phyloP scores from a whole-genome alignment of 2,113 vertebrate genomes.

The Pseudonaja textilis region DNA sequence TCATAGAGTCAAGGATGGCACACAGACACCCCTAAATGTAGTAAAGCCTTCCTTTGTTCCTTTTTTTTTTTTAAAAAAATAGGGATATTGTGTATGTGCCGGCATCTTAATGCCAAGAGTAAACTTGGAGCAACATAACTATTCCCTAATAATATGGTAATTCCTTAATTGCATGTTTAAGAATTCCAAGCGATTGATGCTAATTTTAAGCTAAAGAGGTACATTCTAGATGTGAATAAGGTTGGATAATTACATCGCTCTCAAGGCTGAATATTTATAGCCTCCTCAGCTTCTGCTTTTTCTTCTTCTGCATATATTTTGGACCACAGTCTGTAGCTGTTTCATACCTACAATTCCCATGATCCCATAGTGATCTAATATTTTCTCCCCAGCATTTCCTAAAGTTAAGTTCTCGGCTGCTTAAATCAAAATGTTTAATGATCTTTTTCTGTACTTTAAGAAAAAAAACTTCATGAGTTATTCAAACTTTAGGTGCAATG shows the following conservation, averaged over 20 bases:
- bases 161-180: conserved; percentile 33
- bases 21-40: not conserved
- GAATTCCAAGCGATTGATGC: conserved; percentile 25
- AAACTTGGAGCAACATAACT: not conserved
- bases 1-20: not conserved
- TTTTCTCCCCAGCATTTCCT: not conserved
- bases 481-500: conserved; percentile 9
- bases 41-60: not conserved
- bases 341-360: not conserved
- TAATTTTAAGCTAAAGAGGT: conserved; percentile 42
- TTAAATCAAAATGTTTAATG: conserved; percentile 36
- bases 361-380: not conserved
- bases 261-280: conserved; percentile 29
- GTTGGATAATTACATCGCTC: conserved; percentile 5
- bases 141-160: conserved; percentile 22
- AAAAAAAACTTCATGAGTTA: conserved; percentile 28
- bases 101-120: conserved; percentile 15
- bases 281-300: not conserved
- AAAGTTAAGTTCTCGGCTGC: conserved; percentile 1
- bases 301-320: conserved; percentile 27
- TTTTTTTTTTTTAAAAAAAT: not conserved
- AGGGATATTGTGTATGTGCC: accelerated
- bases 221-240: conserved; percentile 31
- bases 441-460: not conserved
- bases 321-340: not conserved